Base-by-base conservation (phyloP, 2,888 invertebrate species). In the Pachymerium ferrugineum region DNA sequence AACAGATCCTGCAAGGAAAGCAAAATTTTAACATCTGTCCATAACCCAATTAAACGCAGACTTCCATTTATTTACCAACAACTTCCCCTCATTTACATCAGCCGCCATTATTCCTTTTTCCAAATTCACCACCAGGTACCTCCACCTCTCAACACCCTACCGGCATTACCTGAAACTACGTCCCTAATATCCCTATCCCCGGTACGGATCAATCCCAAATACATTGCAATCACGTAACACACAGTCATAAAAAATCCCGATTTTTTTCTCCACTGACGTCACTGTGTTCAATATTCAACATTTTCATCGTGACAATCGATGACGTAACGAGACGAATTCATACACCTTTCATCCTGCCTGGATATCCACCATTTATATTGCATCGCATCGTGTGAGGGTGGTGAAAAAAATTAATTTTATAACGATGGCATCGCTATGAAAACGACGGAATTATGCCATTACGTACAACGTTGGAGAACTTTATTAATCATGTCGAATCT, bases 401-500 rank as follows among this genome's bases (percentile, higher is more conserved):
- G 62, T 62, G n/a, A n/a, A n/a, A 62, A 54, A 62, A 62, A 12
- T 28, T 8, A n/a, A 62, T 28, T 62, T 62, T 1, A 14, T 28
- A 62, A n/a, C n/a, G n/a, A n/a, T n/a, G n/a, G n/a, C n/a, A n/a
- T n/a, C n/a, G 62, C 8, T 62, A 62, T 62, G 62, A 62, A 62
- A 62, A 62, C n/a, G 28, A 62, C 62, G n/a, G 10, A 69, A 69
- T 69, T 75, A 78, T 80, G 74, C 83, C 83, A 73, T 79, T 84
- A 75, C 80, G 83, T 78, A 82, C 82, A 75, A 81, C 84, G 75
- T 79, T 85, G 72, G 80, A 81, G 77, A 84, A 84, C 79, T 84
- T 84, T 79, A 79, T 85, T 31, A 84, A 84, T 77, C 82, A 84
- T 78, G 83, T 84, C 75, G 84, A 85, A 77, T 82, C 81, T 76